These are phyloP conservation scores for Pseudobourletiella spinata DNA, from an alignment of 1,140 invertebrate genomes.

Conservation along the genomic window DNA sequence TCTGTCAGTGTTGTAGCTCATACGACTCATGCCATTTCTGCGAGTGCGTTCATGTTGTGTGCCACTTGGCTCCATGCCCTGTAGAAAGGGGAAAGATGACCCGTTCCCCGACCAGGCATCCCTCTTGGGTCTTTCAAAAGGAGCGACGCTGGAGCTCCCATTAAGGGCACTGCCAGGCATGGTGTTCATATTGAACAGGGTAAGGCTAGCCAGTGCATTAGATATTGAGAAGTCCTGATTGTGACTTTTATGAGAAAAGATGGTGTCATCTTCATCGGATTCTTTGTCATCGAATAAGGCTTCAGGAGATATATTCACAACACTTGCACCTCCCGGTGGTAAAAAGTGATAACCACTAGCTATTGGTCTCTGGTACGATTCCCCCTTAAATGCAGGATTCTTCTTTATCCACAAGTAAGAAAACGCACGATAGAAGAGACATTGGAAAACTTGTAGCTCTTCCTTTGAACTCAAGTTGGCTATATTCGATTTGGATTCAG, in stretches of 20 bases:
- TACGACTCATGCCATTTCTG: background rate
- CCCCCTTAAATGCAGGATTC: slow-evolving; percentile 30
- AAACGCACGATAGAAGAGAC: slow-evolving; percentile 28
- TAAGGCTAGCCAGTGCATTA: background rate
- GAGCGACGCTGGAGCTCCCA: background rate
- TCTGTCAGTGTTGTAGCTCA: background rate
- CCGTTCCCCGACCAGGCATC: slow-evolving; percentile 2
- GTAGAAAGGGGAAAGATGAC: background rate
- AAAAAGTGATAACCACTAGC: slow-evolving; percentile 2
- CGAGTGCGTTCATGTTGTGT: background rate
- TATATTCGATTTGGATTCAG: slow-evolving; percentile 28
- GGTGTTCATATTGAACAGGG: background rate
- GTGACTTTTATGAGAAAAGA: background rate
- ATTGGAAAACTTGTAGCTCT: slow-evolving; percentile 18
- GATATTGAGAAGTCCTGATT: slow-evolving; percentile 1
- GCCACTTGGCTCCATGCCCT: background rate
- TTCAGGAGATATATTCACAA: background rate
- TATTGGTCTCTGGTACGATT: slow-evolving; percentile 7
- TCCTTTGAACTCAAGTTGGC: slow-evolving; percentile 1
- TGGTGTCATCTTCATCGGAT: background rate
- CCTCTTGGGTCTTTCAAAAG: background rate
- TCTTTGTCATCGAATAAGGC: background rate
- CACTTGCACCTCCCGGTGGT: background rate
- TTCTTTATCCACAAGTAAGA: slow-evolving; percentile 32
- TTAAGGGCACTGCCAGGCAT: background rate